These are phyloP conservation scores for Anarrhichthys ocellatus DNA, from an alignment of 2,113 vertebrate species.

Conservation along the genomic window DNA sequence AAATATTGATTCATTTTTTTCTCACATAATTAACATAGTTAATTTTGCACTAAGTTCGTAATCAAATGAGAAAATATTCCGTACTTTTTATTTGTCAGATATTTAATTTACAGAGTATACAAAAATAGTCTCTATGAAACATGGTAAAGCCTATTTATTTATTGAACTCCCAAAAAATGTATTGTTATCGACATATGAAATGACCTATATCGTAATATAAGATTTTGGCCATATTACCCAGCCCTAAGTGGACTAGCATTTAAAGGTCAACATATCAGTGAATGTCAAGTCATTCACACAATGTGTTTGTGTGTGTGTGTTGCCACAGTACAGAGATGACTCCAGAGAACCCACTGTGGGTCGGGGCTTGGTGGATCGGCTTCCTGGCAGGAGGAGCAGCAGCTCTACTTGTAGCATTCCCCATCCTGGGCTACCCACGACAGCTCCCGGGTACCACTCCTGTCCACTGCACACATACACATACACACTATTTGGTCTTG, in stretches of 20 bases:
- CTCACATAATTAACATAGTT: background rate
- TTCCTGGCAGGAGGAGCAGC: constrained; percentile 90
- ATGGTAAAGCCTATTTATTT: background rate
- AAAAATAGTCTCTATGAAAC: background rate
- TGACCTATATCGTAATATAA: background rate
- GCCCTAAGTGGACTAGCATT: background rate
- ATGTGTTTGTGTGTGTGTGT: background rate
- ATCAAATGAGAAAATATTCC: background rate
- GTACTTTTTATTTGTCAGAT: background rate
- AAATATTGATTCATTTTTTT: background rate
- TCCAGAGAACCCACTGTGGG: constrained; percentile 92
- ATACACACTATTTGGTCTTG: background rate
- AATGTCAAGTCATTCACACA: background rate
- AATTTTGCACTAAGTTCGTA: background rate
- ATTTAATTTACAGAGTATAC: no score
- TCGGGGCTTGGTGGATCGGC: constrained; percentile 97
- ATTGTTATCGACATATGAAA: no score
- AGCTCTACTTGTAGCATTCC: constrained; percentile 87
- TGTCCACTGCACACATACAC: background rate
- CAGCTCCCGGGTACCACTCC: constrained; percentile 89
- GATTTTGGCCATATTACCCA: background rate
- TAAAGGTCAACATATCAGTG: background rate
- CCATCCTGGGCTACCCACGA: constrained; percentile 92
- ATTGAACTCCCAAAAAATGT: background rate
- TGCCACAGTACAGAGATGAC: constrained; percentile 83